These are phyloP conservation scores for Drosophila neonasuta DNA, from an alignment of 2,888 invertebrate genomes.

Conservation along the genomic window DNA sequence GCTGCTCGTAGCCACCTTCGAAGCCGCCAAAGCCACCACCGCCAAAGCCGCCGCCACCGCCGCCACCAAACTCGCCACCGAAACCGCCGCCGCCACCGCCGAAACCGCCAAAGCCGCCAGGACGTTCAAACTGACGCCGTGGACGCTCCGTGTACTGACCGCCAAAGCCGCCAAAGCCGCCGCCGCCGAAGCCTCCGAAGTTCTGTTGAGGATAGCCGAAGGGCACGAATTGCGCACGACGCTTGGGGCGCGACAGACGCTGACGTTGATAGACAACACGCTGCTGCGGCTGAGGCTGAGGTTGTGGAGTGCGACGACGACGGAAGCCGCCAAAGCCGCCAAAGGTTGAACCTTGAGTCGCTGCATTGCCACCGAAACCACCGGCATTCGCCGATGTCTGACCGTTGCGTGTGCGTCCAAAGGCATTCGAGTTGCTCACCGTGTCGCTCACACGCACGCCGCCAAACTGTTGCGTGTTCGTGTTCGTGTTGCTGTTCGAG, in stretches of 20 bases:
- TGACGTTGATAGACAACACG: background rate
- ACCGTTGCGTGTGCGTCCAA: slow-evolving; percentile 69
- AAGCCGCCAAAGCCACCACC: background rate
- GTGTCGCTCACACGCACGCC: slow-evolving; percentile 70
- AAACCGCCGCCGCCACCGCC: background rate
- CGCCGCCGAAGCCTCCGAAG: slow-evolving; percentile 17
- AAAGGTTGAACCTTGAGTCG: slow-evolving; percentile 21
- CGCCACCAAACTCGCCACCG: background rate
- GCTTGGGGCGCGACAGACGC: slow-evolving; percentile 56
- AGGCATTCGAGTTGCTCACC: slow-evolving; percentile 71
- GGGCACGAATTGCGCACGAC: slow-evolving; percentile 67
- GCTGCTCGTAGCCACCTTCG: slow-evolving; percentile 32
- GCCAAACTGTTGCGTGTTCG: slow-evolving; percentile 68
- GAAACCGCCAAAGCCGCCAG: background rate
- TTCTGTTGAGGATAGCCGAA: slow-evolving; percentile 58
- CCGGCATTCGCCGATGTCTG: slow-evolving; percentile 73
- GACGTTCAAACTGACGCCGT: slow-evolving; percentile 50
- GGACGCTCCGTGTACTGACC: slow-evolving; percentile 30
- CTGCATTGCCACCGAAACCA: slow-evolving; percentile 63
- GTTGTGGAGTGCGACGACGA: background rate
- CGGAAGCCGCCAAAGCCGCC: background rate
- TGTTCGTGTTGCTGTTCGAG: slow-evolving; percentile 68
- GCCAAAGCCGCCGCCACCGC: background rate
- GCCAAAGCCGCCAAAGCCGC: slow-evolving; percentile 19
- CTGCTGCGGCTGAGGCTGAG: background rate